Base-by-base conservation (phyloP, 1,140 invertebrate species). In the Drosophila persimilis region DNA sequence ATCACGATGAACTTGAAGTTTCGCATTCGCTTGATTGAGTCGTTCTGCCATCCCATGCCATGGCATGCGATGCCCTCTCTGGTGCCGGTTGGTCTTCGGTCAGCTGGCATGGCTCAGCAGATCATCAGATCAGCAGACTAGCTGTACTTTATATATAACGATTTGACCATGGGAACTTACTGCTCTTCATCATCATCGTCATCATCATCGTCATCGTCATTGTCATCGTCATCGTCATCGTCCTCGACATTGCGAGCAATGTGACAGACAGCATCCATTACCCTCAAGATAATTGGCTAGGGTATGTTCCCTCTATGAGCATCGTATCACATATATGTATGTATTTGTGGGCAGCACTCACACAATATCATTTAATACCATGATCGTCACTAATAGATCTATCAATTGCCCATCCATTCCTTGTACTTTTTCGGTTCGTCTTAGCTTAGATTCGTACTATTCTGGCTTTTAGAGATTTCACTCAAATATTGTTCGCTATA, bases 21-120 rank as follows among this genome's bases (percentile, higher is more conserved):
- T 75, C 57, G 72, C 48, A 67, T 75, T 80, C 70, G 77, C 77
- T 78, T 86, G 81, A 86, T 86, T 86, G 81, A 86, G 81, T 74
- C 88, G 83, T 85, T 86, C 81, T 80, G 35, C 67, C 65, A 44
- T 64, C 63, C 62, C 61, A 58, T 70, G 52, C 43, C 29, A 24
- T 50, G 17, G 17, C 6, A 17, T 46, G 45, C 7, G 8, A 43
- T 50, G 59, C 62, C 41, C 65, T 56, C 51, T 57, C 53, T 29
- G 39, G 26, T 48, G 63, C 29, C 29, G 7, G 11, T 39, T 11
- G 35, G 1, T 39, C 35, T 11, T 13, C 35, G 35, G 70, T 53
- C 67, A 53, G 56, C 56, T 75, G 73, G 62, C 63, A 56, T 76
- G 75, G 47, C 80, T 79, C 72, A 74, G 69, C 73, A 81, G 73